phyloP scores from a whole-genome alignment of 1,140 invertebrate genomes.

The Halictus rubicundus region DNA sequence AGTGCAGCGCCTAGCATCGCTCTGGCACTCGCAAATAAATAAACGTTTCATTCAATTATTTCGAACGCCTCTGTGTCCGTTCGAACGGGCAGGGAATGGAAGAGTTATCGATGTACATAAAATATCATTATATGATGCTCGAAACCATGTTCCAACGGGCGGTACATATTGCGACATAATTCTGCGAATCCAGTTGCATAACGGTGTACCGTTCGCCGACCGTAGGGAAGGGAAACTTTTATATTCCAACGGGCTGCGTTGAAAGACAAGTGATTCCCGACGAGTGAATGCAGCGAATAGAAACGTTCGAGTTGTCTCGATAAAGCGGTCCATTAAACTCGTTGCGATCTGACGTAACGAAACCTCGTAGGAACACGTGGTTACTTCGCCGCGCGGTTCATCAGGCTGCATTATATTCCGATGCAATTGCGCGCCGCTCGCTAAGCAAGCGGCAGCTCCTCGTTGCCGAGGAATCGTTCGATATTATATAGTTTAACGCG shows the following conservation, averaged over 20 bases:
- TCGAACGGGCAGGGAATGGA: background rate
- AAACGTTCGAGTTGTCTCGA: background rate
- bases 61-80: no score
- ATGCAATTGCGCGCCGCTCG: background rate
- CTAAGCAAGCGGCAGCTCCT: background rate
- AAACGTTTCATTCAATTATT: no score
- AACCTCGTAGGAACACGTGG: no score
- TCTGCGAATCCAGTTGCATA: background rate
- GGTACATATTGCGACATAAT: background rate
- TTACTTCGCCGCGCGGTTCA: background rate
- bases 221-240: background rate
- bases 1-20: no score
- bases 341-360: background rate
- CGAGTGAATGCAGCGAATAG: background rate
- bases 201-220: background rate
- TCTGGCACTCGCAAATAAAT: no score
- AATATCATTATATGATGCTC: background rate
- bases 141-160: background rate
- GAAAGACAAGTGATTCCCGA: background rate
- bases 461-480: background rate
- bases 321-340: conserved; percentile 2
- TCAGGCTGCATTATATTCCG: background rate
- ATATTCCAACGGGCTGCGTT: background rate
- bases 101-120: background rate
- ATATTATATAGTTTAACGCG: no score